Conservation (phyloP, 2,797 vertebrate genomes). For the Hoplostethus mediterraneus region DNA sequence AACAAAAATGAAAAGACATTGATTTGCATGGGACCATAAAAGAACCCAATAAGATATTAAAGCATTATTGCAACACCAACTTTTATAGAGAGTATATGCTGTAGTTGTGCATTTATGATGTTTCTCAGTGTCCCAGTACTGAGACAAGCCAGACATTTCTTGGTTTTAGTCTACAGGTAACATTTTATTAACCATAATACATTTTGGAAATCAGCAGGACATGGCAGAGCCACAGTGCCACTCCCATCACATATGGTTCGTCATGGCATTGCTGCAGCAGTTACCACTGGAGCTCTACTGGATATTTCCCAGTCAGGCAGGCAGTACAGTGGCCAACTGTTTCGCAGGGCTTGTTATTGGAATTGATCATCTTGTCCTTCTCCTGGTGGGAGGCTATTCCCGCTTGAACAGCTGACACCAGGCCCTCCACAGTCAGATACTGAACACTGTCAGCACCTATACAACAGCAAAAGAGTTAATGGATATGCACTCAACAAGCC, state of each 20-base stretch:
- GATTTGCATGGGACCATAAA: neutral
- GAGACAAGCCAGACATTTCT: neutral
- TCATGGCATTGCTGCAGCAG: neutral
- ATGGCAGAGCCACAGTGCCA: neutral
- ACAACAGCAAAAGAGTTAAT: neutral
- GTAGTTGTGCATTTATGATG: neutral
- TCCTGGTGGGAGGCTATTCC: slow-evolving; percentile 81
- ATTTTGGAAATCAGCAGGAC: neutral
- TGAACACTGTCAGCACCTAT: slow-evolving; percentile 95
- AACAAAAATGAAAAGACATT: neutral
- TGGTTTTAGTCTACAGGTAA: slow-evolving; percentile 1
- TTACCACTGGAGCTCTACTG: slow-evolving; percentile 96
- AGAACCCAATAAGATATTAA: neutral
- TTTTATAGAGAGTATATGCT: neutral
- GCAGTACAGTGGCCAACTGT: slow-evolving; percentile 93
- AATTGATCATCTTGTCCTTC: slow-evolving; percentile 80
- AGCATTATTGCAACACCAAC: neutral
- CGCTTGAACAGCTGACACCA: slow-evolving; percentile 92
- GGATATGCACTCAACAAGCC: neutral
- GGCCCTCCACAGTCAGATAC: slow-evolving; percentile 95
- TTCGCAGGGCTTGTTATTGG: slow-evolving; percentile 58
- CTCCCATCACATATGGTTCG: neutral
- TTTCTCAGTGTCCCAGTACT: neutral
- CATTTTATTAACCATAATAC: neutral
- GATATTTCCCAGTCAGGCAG: slow-evolving; percentile 96